Percentiles rank a stretch among this genome's conserved stretches.
These are phyloP conservation scores for Nematopogon swammerdamellus DNA, from an alignment of 2,888 invertebrate genomes.

Conservation along the genomic window DNA sequence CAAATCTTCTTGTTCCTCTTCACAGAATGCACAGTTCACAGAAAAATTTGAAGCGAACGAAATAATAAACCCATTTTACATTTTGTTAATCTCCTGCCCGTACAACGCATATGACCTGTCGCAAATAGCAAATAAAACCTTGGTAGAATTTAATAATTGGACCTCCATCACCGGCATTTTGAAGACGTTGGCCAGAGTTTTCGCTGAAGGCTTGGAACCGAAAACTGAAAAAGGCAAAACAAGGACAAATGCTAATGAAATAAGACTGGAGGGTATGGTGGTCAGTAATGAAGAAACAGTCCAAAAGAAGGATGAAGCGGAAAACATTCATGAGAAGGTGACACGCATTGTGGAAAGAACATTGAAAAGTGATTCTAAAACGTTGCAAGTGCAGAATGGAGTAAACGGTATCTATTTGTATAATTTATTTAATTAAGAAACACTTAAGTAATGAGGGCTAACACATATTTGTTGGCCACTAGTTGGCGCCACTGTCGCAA, in stretches of 20 bases:
- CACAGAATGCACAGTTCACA: constrained; percentile 14
- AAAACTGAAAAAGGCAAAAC: constrained; percentile 9
- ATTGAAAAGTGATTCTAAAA: constrained; percentile 29
- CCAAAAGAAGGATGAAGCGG: no score
- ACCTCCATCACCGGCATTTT: constrained; percentile 26
- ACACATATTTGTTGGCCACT: no score
- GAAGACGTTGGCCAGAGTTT: constrained; percentile 31
- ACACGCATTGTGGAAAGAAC: constrained; percentile 38
- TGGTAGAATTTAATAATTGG: constrained; percentile 57
- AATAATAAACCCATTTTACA: constrained; percentile 35
- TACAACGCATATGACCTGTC: constrained; percentile 50
- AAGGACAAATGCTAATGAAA: no score
- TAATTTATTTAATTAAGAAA: no score
- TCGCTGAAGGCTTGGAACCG: constrained; percentile 21
- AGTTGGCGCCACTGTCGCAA: no score
- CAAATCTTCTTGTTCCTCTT: no score
- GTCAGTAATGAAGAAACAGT: no score
- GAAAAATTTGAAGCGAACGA: constrained; percentile 16
- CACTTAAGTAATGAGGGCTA: no score
- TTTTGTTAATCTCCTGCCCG: constrained; percentile 55
- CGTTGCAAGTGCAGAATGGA: constrained; percentile 32
- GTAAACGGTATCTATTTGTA: constrained; percentile 47
- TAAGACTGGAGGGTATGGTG: no score
- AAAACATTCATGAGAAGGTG: constrained; percentile 31
- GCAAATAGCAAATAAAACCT: constrained; percentile 38